phyloP scores from a whole-genome alignment of 64 coral and sea anemone species.

The Acropora yongei region DNA sequence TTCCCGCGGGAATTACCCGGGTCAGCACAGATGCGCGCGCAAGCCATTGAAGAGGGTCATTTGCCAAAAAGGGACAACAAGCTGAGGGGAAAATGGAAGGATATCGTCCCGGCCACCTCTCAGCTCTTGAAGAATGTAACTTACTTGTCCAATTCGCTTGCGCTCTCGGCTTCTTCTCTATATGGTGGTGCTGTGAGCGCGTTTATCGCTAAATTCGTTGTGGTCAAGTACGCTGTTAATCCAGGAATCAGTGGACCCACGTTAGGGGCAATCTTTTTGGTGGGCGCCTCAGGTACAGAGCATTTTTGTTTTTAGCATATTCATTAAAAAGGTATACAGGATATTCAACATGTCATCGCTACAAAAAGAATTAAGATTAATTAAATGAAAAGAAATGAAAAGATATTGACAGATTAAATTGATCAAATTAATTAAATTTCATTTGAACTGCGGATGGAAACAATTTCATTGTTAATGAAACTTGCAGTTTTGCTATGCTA shows the following conservation, averaged over 20 bases:
- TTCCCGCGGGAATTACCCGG: slow-evolving; percentile 83
- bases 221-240: slow-evolving; percentile 63
- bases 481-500: too few relatives aligned
- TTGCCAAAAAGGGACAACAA: slow-evolving; percentile 70
- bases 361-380: too few relatives aligned
- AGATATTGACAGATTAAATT: too few relatives aligned
- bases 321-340: background rate
- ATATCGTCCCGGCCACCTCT: slow-evolving; percentile 67
- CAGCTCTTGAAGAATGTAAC: slow-evolving; percentile 80
- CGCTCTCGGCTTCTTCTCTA: slow-evolving; percentile 21
- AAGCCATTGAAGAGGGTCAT: slow-evolving; percentile 75
- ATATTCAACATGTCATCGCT: too few relatives aligned
- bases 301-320: background rate
- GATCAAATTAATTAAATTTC: too few relatives aligned
- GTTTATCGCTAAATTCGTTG: slow-evolving; percentile 72
- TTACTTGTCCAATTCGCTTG: slow-evolving; percentile 83
- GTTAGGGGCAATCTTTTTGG: slow-evolving; percentile 44
- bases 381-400: too few relatives aligned
- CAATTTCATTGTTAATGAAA: too few relatives aligned
- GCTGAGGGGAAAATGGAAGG: slow-evolving; percentile 55
- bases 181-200: slow-evolving; percentile 54
- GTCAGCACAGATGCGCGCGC: slow-evolving; percentile 60
- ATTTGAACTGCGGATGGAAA: too few relatives aligned
- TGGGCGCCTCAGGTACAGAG: slow-evolving; percentile 56
- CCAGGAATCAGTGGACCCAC: slow-evolving; percentile 52